A percentile compares a stretch with the other conserved stretches of the same genome.
Evolutionary conservation across 37 sponge, comb jelly and placozoan genomes (phyloP).

Genomic region (Eunapius fragilis): DNA sequence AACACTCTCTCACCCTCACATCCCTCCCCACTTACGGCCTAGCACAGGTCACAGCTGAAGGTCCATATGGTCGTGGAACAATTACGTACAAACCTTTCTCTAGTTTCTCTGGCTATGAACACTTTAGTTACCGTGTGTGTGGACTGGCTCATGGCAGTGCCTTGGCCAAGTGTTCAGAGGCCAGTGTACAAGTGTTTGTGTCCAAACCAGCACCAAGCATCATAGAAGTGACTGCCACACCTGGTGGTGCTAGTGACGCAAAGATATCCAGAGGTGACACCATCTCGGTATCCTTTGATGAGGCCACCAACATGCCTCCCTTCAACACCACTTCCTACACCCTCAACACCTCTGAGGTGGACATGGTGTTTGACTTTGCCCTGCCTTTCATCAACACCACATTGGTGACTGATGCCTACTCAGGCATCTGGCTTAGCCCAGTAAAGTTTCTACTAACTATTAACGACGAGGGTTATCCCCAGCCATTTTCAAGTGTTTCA

Average conservation of each 20-base stretch:
- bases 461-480: conserved; percentile 82
- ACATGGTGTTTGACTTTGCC: conserved; percentile 65
- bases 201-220: conserved; percentile 65
- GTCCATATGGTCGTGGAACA: not conserved
- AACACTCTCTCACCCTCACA: conserved; percentile 32
- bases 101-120: conserved; percentile 73
- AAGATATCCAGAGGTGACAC: conserved; percentile 75
- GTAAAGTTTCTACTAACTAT: conserved; percentile 55
- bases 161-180: conserved; percentile 52
- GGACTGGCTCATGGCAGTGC: not conserved
- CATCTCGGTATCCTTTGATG: conserved; percentile 56
- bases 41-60: not conserved
- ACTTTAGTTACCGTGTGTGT: conserved; percentile 76
- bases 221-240: conserved; percentile 42
- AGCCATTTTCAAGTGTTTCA: conserved; percentile 37
- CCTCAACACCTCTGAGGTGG: conserved; percentile 49
- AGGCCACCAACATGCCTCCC: conserved; percentile 87
- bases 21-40: conserved; percentile 37
- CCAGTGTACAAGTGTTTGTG: conserved; percentile 65
- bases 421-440: conserved; percentile 64
- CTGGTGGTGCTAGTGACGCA: conserved; percentile 29
- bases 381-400: conserved; percentile 56
- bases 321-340: conserved; percentile 1
- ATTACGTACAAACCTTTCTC: conserved; percentile 62
- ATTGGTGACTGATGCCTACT: conserved; percentile 31